phyloP scores from a whole-genome alignment of 2,113 vertebrate genomes.

The Microcebus murinus region DNA sequence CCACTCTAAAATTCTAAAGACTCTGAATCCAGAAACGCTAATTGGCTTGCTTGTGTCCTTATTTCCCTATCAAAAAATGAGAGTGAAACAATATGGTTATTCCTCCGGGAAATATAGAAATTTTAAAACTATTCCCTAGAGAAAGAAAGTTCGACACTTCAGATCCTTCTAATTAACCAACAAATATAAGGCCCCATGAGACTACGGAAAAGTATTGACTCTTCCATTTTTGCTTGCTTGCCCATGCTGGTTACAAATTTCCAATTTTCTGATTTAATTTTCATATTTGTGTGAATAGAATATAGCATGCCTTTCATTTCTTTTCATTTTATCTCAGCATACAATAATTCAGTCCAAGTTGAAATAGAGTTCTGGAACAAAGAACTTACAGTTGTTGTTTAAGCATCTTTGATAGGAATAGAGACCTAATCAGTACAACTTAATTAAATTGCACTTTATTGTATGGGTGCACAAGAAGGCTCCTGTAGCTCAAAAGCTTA shows the following conservation, averaged over 20 bases:
- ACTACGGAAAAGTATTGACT: conserved; percentile 27
- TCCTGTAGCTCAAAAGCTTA: not conserved
- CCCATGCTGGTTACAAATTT: conserved; percentile 43
- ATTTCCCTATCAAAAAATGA: conserved; percentile 45
- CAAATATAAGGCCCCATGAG: conserved; percentile 48
- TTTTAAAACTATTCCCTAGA: conserved; percentile 55
- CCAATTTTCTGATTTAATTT: conserved; percentile 42
- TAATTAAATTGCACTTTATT: not conserved
- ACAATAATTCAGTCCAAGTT: not conserved
- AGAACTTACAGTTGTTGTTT: not conserved
- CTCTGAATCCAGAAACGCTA: conserved; percentile 37
- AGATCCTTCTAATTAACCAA: conserved; percentile 78
- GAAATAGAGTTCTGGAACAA: conserved; percentile 8
- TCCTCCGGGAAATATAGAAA: conserved; percentile 49
- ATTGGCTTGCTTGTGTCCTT: conserved; percentile 59
- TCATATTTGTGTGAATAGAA: not conserved
- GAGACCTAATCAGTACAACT: not conserved
- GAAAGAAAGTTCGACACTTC: conserved; percentile 59
- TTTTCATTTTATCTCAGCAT: not conserved
- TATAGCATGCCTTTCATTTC: not conserved
- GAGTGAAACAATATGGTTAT: conserved; percentile 47
- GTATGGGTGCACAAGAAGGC: not conserved
- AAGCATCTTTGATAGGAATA: not conserved
- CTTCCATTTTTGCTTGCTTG: conserved; percentile 43
- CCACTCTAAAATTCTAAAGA: conserved; percentile 23